Conservation (phyloP, 2,888 invertebrate genomes). For the Xestia c-nigrum region DNA sequence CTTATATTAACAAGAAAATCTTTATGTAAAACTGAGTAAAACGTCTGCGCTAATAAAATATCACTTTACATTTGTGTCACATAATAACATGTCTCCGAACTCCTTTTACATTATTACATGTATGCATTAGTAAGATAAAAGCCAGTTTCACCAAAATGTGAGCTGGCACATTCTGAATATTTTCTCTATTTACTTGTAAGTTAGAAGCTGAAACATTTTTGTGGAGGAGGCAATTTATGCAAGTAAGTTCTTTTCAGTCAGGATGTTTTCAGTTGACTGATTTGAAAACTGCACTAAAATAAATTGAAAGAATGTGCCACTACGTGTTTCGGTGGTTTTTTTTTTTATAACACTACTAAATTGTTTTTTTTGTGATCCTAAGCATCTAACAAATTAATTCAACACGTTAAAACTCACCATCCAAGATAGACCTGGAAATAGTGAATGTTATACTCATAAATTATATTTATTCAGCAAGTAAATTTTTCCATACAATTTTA, state of each 20-base stretch:
- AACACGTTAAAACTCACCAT: not conserved
- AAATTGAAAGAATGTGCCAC: not conserved
- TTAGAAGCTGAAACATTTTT: not conserved
- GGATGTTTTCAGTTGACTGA: not conserved
- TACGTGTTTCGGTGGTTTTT: not conserved
- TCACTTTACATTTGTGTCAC: conserved; percentile 37
- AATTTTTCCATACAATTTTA: too few species aligned
- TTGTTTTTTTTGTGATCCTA: not conserved
- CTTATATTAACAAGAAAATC: conserved; percentile 20
- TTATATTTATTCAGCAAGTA: too few species aligned
- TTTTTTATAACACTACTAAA: not conserved
- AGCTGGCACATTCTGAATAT: not conserved
- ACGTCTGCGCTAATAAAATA: conserved; percentile 33
- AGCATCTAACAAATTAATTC: not conserved
- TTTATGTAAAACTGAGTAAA: conserved; percentile 16
- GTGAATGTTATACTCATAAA: not conserved
- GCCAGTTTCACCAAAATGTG: not conserved
- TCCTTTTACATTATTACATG: conserved; percentile 44
- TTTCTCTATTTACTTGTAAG: not conserved
- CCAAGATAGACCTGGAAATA: too few species aligned
- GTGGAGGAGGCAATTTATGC: conserved; percentile 13
- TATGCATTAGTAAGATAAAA: conserved; percentile 47
- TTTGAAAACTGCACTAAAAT: conserved; percentile 1
- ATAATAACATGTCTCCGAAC: conserved; percentile 25
- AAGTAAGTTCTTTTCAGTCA: not conserved